Percentiles rank a stretch among this genome's conserved stretches.
phyloP scores from a whole-genome alignment of 2,888 invertebrate species.

The Helicoverpa assulta region DNA sequence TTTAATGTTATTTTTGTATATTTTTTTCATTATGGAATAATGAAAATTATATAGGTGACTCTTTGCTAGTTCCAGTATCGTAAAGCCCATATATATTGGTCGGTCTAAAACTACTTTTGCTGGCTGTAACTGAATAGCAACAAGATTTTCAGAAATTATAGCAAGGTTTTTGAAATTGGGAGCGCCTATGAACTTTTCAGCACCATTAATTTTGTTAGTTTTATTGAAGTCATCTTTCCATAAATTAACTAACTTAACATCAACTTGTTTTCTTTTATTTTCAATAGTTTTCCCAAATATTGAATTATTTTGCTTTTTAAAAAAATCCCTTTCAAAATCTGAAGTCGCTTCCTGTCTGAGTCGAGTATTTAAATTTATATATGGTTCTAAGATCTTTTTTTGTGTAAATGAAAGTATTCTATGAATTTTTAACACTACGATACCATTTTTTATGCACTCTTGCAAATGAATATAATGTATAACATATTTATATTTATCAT shows the following conservation, averaged over 20 bases:
- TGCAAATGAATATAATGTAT: constrained; percentile 19
- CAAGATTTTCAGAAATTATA: constrained; percentile 9
- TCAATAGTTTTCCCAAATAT: constrained; percentile 37
- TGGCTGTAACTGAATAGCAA: constrained; percentile 8
- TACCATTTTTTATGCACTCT: neutral
- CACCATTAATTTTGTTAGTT: neutral
- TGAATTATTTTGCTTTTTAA: constrained; percentile 25
- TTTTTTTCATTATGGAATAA: neutral
- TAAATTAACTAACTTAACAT: constrained; percentile 7
- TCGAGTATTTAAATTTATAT: constrained; percentile 4
- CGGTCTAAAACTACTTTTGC: constrained; percentile 1
- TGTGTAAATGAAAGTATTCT: neutral
- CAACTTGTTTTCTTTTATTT: constrained; percentile 27
- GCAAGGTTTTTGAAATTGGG: neutral
- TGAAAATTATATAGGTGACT: constrained; percentile 9
- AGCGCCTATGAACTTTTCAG: neutral
- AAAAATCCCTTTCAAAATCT: constrained; percentile 29
- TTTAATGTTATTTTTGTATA: neutral
- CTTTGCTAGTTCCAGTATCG: constrained; percentile 12
- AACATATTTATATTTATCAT: neutral
- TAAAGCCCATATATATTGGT: constrained; percentile 20
- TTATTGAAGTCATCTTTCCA: neutral
- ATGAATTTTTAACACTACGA: constrained; percentile 1
- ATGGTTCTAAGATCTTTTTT: neutral
- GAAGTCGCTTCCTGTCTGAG: neutral